phyloP scores from a whole-genome alignment of 2,113 vertebrate genomes.

The Malurus elegans region DNA sequence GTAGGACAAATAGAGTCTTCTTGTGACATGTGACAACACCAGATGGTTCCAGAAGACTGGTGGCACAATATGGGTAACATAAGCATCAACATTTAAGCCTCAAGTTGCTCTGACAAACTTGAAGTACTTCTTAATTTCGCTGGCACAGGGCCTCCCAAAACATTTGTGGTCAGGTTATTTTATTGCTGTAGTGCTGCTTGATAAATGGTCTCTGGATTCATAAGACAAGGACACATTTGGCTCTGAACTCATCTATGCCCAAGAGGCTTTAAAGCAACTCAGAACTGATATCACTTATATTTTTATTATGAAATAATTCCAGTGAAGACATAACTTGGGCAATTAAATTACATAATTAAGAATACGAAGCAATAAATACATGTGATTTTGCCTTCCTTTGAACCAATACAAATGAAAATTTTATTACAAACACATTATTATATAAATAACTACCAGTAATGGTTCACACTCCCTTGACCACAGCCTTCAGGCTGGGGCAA shows the following conservation, averaged over 20 bases:
- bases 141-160: constrained; percentile 11
- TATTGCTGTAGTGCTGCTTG: not conserved
- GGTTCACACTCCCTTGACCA: not conserved
- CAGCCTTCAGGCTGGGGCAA: not conserved
- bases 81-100: not conserved
- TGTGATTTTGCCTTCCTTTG: constrained; percentile 3
- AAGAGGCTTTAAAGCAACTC: constrained; percentile 10
- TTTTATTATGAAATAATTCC: constrained; percentile 24
- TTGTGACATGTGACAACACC: not conserved
- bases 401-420: constrained; percentile 13
- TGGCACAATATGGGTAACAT: not conserved
- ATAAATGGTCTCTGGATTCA: not conserved
- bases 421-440: not conserved
- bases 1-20: not conserved
- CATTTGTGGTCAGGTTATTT: not conserved
- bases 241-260: not conserved
- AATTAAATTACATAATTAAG: constrained; percentile 17
- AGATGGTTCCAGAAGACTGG: not conserved
- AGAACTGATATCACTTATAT: not conserved
- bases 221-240: not conserved
- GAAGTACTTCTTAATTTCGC: not conserved
- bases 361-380: constrained; percentile 27
- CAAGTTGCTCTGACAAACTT: not conserved
- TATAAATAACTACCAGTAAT: not conserved
- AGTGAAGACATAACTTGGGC: not conserved